These are phyloP conservation scores for Priapulus caudatus DNA, from an alignment of 2,888 invertebrate genomes.

Conservation along the genomic window DNA sequence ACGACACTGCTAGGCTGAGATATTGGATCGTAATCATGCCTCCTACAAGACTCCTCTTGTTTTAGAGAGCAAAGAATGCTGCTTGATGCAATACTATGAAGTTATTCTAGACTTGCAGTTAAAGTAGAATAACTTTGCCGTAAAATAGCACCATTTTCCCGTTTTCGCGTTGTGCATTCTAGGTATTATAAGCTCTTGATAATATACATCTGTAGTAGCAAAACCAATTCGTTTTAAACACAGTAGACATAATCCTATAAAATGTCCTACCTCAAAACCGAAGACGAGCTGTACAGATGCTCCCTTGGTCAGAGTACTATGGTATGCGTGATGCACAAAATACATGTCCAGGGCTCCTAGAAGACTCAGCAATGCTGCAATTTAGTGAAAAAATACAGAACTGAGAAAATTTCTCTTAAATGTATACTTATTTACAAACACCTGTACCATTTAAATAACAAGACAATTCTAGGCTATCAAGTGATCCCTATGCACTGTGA, in stretches of 20 bases:
- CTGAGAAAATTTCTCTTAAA: conserved; percentile 5
- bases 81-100: no score
- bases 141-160: no score
- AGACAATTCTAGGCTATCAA: neutral
- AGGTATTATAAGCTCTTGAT: no score
- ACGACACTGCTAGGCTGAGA: no score
- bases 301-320: conserved; percentile 78
- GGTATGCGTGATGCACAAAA: conserved; percentile 85
- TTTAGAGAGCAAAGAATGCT: no score
- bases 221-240: no score
- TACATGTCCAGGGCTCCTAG: conserved; percentile 70
- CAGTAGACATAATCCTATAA: no score
- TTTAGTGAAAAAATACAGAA: conserved; percentile 13
- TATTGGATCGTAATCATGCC: no score
- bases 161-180: no score
- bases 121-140: neutral
- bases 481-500: no score
- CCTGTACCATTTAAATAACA: conserved; percentile 4
- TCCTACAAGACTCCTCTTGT: no score
- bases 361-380: conserved; percentile 54
- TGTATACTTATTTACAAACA: neutral
- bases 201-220: no score
- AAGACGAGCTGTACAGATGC: conserved; percentile 96
- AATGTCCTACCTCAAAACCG: conserved; percentile 75
- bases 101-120: neutral